A percentile compares a stretch with the other conserved stretches of the same genome.
Evolutionary conservation across 1,140 invertebrate species (phyloP).

Genomic region (Habropoda laboriosa): DNA sequence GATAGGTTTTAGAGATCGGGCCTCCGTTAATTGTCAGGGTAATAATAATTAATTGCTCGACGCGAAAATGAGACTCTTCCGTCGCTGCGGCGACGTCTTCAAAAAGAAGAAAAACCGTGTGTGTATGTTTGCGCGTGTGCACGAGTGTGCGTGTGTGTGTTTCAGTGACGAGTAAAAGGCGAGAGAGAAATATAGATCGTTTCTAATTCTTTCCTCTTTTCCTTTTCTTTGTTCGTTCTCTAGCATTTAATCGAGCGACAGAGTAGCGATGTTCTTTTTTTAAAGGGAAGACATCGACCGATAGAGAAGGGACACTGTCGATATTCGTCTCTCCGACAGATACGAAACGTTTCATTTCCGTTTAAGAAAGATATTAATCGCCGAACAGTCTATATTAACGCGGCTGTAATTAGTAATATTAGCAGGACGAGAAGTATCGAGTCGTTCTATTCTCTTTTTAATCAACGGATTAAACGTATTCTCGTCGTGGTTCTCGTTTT

Average conservation of each 20-base stretch:
- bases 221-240: background rate
- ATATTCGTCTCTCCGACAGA: background rate
- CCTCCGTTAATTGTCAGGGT: constrained; percentile 26
- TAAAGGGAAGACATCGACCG: no score
- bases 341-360: background rate
- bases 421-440: background rate
- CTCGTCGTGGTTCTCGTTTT: no score
- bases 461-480: no score
- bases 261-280: no score
- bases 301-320: background rate
- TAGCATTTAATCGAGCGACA: background rate
- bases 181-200: no score
- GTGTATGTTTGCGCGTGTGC: no score
- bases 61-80: constrained; percentile 15
- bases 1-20: constrained; percentile 36
- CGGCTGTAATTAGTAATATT: constrained; percentile 15
- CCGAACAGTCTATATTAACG: background rate
- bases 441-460: background rate
- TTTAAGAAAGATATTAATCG: constrained; percentile 7
- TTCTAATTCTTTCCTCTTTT: no score
- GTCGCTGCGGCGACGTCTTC: constrained; percentile 12
- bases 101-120: no score
- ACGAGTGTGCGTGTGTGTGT: background rate
- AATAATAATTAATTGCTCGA: constrained; percentile 35
- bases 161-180: background rate